Evolutionary conservation across 2,888 invertebrate genomes (phyloP).

Genomic region (Dryocosmus kuriphilus): DNA sequence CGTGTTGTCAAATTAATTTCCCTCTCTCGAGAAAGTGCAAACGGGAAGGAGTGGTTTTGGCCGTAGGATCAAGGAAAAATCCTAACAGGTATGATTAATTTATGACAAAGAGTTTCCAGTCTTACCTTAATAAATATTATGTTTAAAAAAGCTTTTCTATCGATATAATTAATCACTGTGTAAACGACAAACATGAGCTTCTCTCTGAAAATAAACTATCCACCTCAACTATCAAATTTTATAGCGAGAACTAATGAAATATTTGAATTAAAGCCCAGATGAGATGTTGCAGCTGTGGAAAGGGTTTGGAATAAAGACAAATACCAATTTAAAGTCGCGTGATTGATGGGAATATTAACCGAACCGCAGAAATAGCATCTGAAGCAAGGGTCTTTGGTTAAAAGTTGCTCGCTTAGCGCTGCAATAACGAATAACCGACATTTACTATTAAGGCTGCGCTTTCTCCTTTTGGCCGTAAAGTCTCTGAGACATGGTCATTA

Average conservation of each 20-base stretch:
- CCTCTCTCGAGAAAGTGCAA: too few relatives aligned
- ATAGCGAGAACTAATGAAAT: too few relatives aligned
- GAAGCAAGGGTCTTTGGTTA: constrained; percentile 26
- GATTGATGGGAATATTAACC: constrained; percentile 10
- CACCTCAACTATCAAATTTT: too few relatives aligned
- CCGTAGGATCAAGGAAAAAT: too few relatives aligned
- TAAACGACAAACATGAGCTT: too few relatives aligned
- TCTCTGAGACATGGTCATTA: constrained; percentile 58
- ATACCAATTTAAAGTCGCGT: background rate
- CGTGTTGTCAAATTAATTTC: too few relatives aligned
- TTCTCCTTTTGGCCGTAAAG: constrained; percentile 61
- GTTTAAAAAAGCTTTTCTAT: background rate
- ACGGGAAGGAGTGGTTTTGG: too few relatives aligned
- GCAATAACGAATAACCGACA: constrained; percentile 57
- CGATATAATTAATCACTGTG: background rate
- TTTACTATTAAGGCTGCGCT: constrained; percentile 60
- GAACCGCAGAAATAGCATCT: constrained; percentile 11
- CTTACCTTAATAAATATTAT: background rate
- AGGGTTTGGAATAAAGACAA: background rate
- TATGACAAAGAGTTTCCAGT: constrained; percentile 2
- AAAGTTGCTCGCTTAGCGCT: constrained; percentile 51
- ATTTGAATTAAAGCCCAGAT: background rate
- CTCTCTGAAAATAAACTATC: too few relatives aligned
- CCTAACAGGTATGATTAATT: constrained; percentile 22
- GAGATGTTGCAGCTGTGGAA: background rate